Base-by-base conservation (phyloP, 2,888 invertebrate genomes). In the Syritta pipiens region DNA sequence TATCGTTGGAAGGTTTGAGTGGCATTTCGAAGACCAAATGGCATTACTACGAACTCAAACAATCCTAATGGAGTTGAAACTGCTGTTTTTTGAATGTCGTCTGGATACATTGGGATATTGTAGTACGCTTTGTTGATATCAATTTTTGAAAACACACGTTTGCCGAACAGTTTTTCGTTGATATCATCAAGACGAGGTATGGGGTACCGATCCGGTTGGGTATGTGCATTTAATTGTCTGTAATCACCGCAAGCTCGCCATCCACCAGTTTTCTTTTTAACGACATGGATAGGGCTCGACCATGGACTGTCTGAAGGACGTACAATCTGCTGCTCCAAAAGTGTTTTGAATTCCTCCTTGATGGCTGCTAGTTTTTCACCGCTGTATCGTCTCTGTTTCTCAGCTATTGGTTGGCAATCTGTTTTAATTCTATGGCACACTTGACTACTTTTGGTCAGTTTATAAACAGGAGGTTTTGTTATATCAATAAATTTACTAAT, bases 341-440 rank as follows among this genome's bases (percentile, higher is more conserved):
- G 46, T 10, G 46, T 5, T 3, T 46, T 46, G 24, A 46, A 24
- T 10, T 46, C 46, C 6, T 46, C 24, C 12, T 46, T 26, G 24
- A 46, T 26, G 2, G 26, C 9, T 46, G 26, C 46, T 17, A 55
- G 17, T 44, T 60, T 68, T 4, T n/a, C n/a, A n/a, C n/a, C n/a
- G n/a, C n/a, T n/a, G n/a, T n/a, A n/a, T 77, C 59, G 51, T 1
- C 83, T 82, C 17, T 75, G 55, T 9, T 35, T 20, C 3, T 32
- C 44, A 6, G 51, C 24, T 7, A 63, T 22, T n/a, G 46, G 59
- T 37, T 60, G 53, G 24, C 37, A 53, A 17, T 37, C 24, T 35
- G 14, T 53, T 53, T n/a, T 14, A 48, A 35, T 35, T 4, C 17
- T 46, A 69, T 57, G 69, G 75, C 35, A 35, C 9, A 35, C 14